These are phyloP conservation scores for Amniataba percoides DNA, from an alignment of 2,797 vertebrate species.

Conservation along the genomic window DNA sequence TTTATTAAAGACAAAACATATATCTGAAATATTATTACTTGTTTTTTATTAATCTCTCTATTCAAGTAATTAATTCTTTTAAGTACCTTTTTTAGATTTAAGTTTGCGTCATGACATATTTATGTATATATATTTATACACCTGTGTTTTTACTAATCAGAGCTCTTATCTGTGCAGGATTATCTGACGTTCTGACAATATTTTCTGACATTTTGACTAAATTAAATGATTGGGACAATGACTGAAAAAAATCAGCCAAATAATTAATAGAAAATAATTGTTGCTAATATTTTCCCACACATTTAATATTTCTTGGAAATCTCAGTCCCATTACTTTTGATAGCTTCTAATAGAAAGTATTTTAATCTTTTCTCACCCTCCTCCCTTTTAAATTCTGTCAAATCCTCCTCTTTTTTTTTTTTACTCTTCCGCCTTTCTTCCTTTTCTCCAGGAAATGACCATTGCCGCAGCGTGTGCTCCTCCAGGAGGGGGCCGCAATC, in stretches of 20 bases:
- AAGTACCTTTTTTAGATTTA: background rate
- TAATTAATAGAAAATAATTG: background rate
- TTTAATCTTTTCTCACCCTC: background rate
- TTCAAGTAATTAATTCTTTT: background rate
- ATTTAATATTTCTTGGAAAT: background rate
- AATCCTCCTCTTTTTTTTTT: background rate
- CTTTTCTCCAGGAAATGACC: constrained; percentile 85
- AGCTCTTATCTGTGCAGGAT: background rate
- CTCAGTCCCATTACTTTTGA: background rate
- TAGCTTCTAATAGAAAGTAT: background rate
- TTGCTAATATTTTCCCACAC: background rate
- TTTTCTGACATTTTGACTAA: no score
- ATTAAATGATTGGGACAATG: background rate
- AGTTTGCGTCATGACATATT: background rate
- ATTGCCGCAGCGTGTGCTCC: constrained; percentile 89
- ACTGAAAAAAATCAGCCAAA: background rate
- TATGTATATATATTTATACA: no score
- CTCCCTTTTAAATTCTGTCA: background rate
- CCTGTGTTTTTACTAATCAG: background rate
- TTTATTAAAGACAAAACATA: no score
- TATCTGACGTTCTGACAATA: no score
- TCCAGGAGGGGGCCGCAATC: constrained; percentile 91
- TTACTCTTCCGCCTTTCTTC: background rate
- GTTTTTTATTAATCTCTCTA: background rate
- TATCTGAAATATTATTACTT: no score